Percentiles rank a stretch among this genome's conserved stretches.
Conservation (phyloP, 2,888 invertebrate species). For the Cryptocephalus moraei region DNA sequence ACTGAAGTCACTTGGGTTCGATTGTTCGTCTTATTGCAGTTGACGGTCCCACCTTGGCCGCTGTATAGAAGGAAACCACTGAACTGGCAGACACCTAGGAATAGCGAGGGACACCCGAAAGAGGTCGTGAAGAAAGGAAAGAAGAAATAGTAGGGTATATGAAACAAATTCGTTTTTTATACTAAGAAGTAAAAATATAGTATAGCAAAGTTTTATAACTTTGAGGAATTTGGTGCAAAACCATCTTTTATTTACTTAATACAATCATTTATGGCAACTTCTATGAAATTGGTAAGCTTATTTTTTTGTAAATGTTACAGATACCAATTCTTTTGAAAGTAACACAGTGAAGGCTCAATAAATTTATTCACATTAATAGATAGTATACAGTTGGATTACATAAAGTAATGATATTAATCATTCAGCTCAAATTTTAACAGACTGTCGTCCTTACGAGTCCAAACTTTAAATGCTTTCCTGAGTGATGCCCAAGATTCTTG, state of each 20-base stretch:
- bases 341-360: too few species aligned
- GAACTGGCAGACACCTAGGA: constrained; percentile 69
- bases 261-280: too few species aligned
- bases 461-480: neutral
- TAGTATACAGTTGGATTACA: too few species aligned
- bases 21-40: constrained; percentile 34
- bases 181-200: neutral
- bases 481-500: neutral
- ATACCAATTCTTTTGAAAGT: too few species aligned
- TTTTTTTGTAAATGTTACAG: too few species aligned
- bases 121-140: constrained; percentile 23
- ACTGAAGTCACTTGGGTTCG: too few species aligned
- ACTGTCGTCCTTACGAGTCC: neutral
- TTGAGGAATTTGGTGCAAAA: too few species aligned
- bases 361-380: too few species aligned
- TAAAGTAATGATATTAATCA: too few species aligned
- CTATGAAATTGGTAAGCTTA: too few species aligned
- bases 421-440: neutral
- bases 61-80: constrained; percentile 82
- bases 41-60: constrained; percentile 95
- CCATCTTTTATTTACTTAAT: too few species aligned
- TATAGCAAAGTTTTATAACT: neutral
- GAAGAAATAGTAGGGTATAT: constrained; percentile 20
- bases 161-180: neutral
- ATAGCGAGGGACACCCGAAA: constrained; percentile 21